Base-by-base conservation (phyloP, 2,113 vertebrate genomes). In the Eurystomus gularis region DNA sequence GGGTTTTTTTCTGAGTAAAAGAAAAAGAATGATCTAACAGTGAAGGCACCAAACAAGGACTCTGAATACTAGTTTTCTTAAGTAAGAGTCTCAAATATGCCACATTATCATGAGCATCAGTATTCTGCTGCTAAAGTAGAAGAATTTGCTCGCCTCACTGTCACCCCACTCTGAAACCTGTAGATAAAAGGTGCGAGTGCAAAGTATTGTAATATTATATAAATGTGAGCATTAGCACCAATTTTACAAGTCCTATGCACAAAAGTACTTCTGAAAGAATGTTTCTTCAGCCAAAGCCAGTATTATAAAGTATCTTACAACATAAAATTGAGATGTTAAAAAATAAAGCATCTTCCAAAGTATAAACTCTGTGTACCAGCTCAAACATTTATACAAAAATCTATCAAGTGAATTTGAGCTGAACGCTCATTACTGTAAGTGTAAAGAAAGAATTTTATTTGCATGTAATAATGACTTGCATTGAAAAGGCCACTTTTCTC, bases 351-450 rank as follows among this genome's bases (percentile, higher is more conserved):
- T 9, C 48, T 95, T 83, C 4, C 86, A 90, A 92, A 80, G 88
- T 68, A 40, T 39, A 80, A 83, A 60, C 35, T 91, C 57, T 25
- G 3, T 44, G 60, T 71, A 81, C 42, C 17, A 66, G 39, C 39
- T 92, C 79, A 90, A 88, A 77, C 78, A 95, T 66, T 75, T 73
- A 58, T 93, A 57, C 37, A 71, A 77, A 94, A 58, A 58, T 92
- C 57, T 70, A 39, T 80, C 64, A 90, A 75, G 40, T 1, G 7
- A 83, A 55, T 77, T 68, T 78, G 64, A 90, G 71, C 42, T 90
- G 69, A 93, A 82, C 57, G 87, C 54, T 60, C 81, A 49, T 58
- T 79, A 26, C 31, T 76, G 24, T 24, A 75, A 91, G 35, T 58
- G 49, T 82, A 77, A 68, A 90, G 91, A 90, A 66, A 26, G 55